phyloP scores from a whole-genome alignment of 1,140 invertebrate genomes.

The Papilio aristodemus region DNA sequence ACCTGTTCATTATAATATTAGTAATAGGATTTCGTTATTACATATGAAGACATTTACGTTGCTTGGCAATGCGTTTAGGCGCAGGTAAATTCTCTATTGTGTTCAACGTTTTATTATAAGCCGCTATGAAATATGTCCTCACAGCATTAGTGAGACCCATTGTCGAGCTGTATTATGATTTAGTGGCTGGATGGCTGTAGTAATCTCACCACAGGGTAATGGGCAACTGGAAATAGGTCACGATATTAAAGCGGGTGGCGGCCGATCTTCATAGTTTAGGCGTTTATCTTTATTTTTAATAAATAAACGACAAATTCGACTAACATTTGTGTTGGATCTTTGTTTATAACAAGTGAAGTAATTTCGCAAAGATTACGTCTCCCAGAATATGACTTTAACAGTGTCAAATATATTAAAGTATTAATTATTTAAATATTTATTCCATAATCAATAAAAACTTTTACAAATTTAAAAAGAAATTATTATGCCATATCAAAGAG shows the following conservation, averaged over 20 bases:
- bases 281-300: too few species aligned
- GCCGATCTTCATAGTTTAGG: too few species aligned
- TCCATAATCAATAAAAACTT: too few species aligned
- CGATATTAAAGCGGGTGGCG: background rate
- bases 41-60: background rate
- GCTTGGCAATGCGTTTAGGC: background rate
- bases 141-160: slow-evolving; percentile 11
- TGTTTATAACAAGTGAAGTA: too few species aligned
- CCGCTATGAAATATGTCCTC: slow-evolving; percentile 44
- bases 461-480: too few species aligned
- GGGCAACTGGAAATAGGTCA: background rate
- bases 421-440: too few species aligned
- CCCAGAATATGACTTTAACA: too few species aligned
- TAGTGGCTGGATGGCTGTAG: background rate
- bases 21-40: background rate
- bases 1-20: background rate
- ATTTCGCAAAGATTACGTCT: too few species aligned
- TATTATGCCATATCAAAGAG: too few species aligned
- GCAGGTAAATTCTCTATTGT: slow-evolving; percentile 45
- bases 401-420: too few species aligned
- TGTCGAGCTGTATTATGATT: background rate
- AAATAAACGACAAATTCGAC: too few species aligned
- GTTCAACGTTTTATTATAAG: slow-evolving; percentile 38
- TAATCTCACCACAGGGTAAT: slow-evolving; percentile 4
- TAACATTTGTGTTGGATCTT: too few species aligned